Evolutionary conservation across 1,140 invertebrate genomes (phyloP), one percentile per base, ranked within the genome.

Genomic region (Brachionus koreanus): DNA sequence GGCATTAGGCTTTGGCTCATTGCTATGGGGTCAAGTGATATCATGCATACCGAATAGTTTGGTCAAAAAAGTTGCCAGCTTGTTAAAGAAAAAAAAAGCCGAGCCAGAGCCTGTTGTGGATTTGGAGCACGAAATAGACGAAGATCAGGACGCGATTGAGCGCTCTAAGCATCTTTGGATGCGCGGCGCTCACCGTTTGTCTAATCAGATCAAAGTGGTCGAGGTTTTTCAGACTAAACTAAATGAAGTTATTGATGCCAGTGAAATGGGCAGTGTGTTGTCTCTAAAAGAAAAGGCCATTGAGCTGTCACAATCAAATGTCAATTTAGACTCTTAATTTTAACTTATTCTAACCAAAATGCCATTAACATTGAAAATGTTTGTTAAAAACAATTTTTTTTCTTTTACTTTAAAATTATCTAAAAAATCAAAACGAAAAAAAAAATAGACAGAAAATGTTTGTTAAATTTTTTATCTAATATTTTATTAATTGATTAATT

Each of bases 11-110:
- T 89, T 97, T 84, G 96, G 96, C 85, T 94, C 94, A 52, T 91
- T 99, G 65, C 90, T 99, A 52, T 99, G 97, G 97, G 96, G 95
- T 84, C 97, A 99, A 91, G 89, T 99, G 83, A 85, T 74, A 46
- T 46, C 69, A 7, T 49, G 39, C 12, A 74, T 74, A n/a, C 69
- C 69, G 9, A 74, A 42, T 25, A 43, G 42, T 6, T 43, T 29
- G 25, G 69, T 74, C 0, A 74, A 74, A 46, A 43, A 29, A 49
- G 19, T 74, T 6, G 19, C 25, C 2, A 23, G n/a, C 19, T 46
- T 43, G 16, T 23, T 74, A 12, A 25, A 25, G 19, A 23, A 16
- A 46, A 74, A 46, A 7, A 74, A 29, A 46, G 25, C 39, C 19
- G 39, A 46, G 10, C 25, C 25, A 43, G 39, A 25, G 4, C 69